Percentiles rank a stretch among this genome's conserved stretches.
Conservation (phyloP, 2,113 vertebrate species). For the Sapajus apella region DNA sequence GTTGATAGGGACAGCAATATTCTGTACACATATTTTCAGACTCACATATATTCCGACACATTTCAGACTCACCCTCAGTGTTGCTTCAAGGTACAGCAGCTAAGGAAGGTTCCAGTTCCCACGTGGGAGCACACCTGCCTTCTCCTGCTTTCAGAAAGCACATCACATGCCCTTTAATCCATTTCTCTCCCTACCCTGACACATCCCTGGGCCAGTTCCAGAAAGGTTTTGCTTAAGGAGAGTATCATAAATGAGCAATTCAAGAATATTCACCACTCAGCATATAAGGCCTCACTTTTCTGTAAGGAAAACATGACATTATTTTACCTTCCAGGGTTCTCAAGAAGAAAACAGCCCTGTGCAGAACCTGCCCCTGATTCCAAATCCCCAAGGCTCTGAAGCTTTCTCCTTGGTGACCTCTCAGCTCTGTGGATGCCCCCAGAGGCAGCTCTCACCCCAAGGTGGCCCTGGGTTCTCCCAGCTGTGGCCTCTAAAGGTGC, state of each 20-base stretch:
- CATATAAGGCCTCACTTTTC: not conserved
- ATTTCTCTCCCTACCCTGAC: rapidly evolving
- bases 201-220: too few relatives aligned
- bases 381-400: rapidly evolving
- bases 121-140: rapidly evolving
- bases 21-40: rapidly evolving
- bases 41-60: too few relatives aligned
- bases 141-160: rapidly evolving
- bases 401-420: too few relatives aligned
- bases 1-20: rapidly evolving
- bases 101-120: not conserved
- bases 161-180: too few relatives aligned
- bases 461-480: rapidly evolving
- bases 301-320: too few relatives aligned
- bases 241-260: not conserved
- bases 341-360: rapidly evolving
- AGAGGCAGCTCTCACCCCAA: rapidly evolving
- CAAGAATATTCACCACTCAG: rapidly evolving
- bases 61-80: not conserved
- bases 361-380: rapidly evolving
- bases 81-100: not conserved
- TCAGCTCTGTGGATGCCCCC: too few relatives aligned
- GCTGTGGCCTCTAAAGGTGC: not conserved
- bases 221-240: not conserved
- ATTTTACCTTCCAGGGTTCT: rapidly evolving